These are phyloP conservation scores for Caenorhabditis sp. DNA, from an alignment of 2,888 invertebrate genomes.

Conservation along the genomic window DNA sequence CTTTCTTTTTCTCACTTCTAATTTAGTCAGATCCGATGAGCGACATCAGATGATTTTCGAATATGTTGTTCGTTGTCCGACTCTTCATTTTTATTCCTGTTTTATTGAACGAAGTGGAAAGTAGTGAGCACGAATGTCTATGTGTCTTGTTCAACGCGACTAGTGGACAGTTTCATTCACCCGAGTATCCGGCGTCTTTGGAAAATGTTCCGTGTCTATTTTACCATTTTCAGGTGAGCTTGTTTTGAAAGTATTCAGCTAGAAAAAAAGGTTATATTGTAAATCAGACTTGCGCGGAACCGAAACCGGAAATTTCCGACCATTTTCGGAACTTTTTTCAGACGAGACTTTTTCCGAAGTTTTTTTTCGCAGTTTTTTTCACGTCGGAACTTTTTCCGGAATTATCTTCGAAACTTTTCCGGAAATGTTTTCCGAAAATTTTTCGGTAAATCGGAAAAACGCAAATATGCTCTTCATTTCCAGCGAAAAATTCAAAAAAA, in stretches of 20 bases:
- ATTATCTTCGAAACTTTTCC: no score
- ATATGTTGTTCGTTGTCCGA: neutral
- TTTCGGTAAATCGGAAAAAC: neutral
- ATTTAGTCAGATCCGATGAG: neutral
- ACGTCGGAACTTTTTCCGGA: no score
- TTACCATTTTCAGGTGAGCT: conserved; percentile 49
- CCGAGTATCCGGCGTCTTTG: conserved; percentile 43
- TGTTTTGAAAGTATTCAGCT: neutral
- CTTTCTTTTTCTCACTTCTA: neutral
- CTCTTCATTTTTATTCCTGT: conserved; percentile 6
- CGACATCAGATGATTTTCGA: neutral
- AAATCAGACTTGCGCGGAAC: neutral
- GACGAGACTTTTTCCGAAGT: no score
- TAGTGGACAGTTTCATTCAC: conserved; percentile 45
- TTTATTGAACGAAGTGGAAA: conserved; percentile 4
- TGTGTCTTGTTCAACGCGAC: conserved; percentile 52
- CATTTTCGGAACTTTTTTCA: no score
- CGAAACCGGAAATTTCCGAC: no score
- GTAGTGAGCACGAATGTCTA: conserved; percentile 23
- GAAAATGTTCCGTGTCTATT: conserved; percentile 38
- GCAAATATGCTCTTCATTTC: no score
- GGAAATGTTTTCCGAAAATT: no score
- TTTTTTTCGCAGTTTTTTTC: no score
- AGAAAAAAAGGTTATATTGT: neutral
- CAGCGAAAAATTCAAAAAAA: no score